Conservation (phyloP, 2,888 invertebrate species). For the Cyclophora albipunctata region DNA sequence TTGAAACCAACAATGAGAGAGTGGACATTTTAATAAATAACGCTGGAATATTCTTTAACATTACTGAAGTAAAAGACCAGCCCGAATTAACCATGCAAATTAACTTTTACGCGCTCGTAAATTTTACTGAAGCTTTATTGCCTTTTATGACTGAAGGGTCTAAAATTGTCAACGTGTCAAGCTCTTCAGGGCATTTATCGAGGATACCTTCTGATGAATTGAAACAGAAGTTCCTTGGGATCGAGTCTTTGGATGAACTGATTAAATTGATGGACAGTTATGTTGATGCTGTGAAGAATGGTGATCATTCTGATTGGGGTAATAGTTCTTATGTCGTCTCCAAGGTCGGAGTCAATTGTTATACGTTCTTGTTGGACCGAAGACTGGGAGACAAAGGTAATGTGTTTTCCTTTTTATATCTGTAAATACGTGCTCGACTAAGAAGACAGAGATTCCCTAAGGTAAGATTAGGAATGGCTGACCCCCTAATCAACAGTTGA, state of each 20-base stretch:
- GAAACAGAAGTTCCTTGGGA: constrained; percentile 42
- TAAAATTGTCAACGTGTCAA: constrained; percentile 84
- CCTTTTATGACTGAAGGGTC: constrained; percentile 80
- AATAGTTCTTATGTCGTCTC: constrained; percentile 80
- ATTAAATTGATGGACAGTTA: constrained; percentile 77
- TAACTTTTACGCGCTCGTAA: constrained; percentile 50
- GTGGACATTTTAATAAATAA: constrained; percentile 84
- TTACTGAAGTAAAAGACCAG: constrained; percentile 21
- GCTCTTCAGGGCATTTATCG: constrained; percentile 79
- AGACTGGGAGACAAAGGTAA: constrained; percentile 43
- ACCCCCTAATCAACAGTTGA: no score
- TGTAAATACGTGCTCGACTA: no score
- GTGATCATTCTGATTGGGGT: constrained; percentile 70
- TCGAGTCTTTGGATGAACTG: constrained; percentile 73
- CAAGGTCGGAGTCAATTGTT: constrained; percentile 83
- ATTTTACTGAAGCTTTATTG: constrained; percentile 76
- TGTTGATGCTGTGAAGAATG: constrained; percentile 68
- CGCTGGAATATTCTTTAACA: constrained; percentile 71
- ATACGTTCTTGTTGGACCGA: constrained; percentile 80
- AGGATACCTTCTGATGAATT: constrained; percentile 75
- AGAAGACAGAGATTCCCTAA: no score
- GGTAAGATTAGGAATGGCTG: no score
- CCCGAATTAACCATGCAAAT: constrained; percentile 49
- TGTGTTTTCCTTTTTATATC: neutral
- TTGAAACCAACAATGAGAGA: constrained; percentile 75